These are phyloP conservation scores for Caiman crocodilus DNA, from an alignment of 2,797 vertebrate genomes.

Conservation along the genomic window DNA sequence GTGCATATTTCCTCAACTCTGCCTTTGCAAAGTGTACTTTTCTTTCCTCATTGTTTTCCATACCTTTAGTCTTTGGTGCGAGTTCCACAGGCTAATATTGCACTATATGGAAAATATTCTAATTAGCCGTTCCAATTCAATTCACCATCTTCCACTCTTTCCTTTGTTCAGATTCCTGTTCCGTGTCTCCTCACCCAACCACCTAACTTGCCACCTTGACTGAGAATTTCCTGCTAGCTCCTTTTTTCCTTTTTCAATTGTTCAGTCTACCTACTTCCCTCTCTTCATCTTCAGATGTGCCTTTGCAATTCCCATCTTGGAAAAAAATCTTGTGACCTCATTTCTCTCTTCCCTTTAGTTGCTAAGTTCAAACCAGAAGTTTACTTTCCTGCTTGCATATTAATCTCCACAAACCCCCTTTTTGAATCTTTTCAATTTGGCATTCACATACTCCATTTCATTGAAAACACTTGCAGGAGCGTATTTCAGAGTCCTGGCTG, in stretches of 20 bases:
- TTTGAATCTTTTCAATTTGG: not conserved
- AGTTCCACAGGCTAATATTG: not conserved
- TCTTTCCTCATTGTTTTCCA: not conserved
- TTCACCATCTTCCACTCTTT: not conserved
- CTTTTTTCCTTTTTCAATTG: not conserved
- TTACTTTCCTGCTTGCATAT: not conserved
- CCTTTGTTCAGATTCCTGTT: not conserved
- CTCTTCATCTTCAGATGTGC: not conserved
- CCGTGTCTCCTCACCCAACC: not conserved
- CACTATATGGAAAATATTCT: not conserved
- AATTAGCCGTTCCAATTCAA: not conserved
- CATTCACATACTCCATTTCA: not conserved
- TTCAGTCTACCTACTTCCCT: not conserved
- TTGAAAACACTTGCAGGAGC: not conserved
- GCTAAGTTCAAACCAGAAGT: not conserved
- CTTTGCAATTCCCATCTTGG: not conserved
- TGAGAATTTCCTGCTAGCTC: not conserved
- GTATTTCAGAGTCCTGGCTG: no score
- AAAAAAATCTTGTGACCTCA: not conserved
- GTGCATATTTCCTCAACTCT: not conserved
- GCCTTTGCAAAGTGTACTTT: not conserved
- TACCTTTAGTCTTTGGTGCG: not conserved
- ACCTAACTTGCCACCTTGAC: not conserved
- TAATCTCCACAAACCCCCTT: not conserved
- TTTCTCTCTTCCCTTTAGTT: not conserved